These are phyloP conservation scores for Amblyteles armatorius DNA, from an alignment of 2,888 invertebrate genomes.

Conservation along the genomic window DNA sequence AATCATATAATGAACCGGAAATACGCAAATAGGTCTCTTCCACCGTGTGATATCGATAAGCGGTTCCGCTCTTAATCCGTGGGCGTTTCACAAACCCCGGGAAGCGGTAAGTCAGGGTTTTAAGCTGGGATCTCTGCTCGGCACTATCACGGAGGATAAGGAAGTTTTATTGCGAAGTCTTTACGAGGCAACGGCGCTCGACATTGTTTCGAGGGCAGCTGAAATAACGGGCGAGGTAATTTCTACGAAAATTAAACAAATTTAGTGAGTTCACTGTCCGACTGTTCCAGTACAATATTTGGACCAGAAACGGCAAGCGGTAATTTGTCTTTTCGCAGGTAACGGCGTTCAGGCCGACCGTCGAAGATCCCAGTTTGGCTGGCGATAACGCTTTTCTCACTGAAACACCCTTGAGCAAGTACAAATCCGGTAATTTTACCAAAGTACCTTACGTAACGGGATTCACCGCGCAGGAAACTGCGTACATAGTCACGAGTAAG, in stretches of 20 bases:
- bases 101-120: constrained; percentile 61
- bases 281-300: neutral
- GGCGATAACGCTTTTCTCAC: constrained; percentile 85
- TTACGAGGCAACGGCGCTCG: constrained; percentile 81
- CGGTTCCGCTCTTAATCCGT: constrained; percentile 70
- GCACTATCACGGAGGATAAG: constrained; percentile 74
- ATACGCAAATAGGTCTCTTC: constrained; percentile 61
- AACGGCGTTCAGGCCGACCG: constrained; percentile 85
- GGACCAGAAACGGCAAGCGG: neutral
- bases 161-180: constrained; percentile 82
- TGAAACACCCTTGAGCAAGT: constrained; percentile 83
- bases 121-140: constrained; percentile 56
- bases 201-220: constrained; percentile 82
- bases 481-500: constrained; percentile 46
- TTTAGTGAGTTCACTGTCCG: neutral
- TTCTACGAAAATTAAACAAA: constrained; percentile 7
- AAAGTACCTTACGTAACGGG: constrained; percentile 86
- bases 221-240: constrained; percentile 69
- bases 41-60: constrained; percentile 70
- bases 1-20: neutral
- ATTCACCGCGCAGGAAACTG: constrained; percentile 84
- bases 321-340: neutral
- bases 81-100: constrained; percentile 67
- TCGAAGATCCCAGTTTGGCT: constrained; percentile 84
- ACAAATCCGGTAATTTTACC: constrained; percentile 84